Conservation (phyloP, 2,888 invertebrate genomes). For the Pyrrhosoma nymphula region DNA sequence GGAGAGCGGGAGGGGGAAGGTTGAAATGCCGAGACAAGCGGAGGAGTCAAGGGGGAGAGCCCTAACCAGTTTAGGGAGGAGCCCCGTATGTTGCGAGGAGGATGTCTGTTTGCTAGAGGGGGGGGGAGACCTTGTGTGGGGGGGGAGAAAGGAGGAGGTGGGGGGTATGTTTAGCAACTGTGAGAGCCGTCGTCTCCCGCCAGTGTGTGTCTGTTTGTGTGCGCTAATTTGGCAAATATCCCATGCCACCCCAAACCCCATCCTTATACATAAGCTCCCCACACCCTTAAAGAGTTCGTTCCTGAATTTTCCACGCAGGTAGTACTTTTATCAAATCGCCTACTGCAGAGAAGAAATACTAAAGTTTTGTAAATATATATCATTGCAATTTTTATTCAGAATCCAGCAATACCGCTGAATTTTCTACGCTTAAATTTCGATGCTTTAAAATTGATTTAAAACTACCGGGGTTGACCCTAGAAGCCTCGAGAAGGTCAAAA, state of each 20-base stretch:
- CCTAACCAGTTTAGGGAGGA: constrained; percentile 39
- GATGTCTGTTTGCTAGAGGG: background rate
- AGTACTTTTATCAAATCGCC: too few species aligned
- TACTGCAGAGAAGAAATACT: too few species aligned
- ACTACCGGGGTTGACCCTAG: too few species aligned
- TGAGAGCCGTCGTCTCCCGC: background rate
- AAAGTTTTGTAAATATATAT: too few species aligned
- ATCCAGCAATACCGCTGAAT: too few species aligned
- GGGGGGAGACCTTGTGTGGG: background rate
- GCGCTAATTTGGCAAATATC: constrained; percentile 15
- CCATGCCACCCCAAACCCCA: background rate
- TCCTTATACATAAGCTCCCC: too few species aligned
- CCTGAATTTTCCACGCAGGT: too few species aligned
- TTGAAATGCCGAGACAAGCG: constrained; percentile 12
- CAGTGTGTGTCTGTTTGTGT: background rate
- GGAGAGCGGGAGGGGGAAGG: background rate
- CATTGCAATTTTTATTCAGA: too few species aligned
- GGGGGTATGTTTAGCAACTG: background rate
- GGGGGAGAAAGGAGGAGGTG: background rate
- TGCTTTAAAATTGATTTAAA: too few species aligned
- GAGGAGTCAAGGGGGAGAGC: constrained; percentile 3
- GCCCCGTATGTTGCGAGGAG: background rate
- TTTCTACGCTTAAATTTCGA: too few species aligned
- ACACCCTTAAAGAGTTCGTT: too few species aligned
- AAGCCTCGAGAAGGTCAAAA: too few species aligned